These are phyloP conservation scores for Rhopalosiphum nymphaeae DNA, from an alignment of 2,888 invertebrate genomes.

Conservation along the genomic window DNA sequence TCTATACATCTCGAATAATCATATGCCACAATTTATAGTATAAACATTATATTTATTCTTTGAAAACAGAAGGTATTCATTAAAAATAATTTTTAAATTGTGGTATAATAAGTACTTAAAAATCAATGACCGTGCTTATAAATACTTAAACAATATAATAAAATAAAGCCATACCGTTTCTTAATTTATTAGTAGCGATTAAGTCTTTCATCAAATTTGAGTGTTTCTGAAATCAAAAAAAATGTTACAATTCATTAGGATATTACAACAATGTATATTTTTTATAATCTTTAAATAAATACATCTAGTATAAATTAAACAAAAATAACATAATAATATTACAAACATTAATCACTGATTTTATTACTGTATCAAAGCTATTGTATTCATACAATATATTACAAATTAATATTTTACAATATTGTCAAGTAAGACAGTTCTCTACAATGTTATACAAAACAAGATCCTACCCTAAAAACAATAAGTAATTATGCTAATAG, in stretches of 20 bases:
- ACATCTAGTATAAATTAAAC: background rate
- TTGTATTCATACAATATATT: background rate
- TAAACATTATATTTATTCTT: background rate
- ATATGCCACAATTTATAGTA: background rate
- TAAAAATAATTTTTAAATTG: background rate
- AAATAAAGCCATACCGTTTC: constrained; percentile 74
- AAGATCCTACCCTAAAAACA: background rate
- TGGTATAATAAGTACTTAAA: background rate
- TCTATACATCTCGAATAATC: background rate
- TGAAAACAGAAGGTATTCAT: background rate
- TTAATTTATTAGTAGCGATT: constrained; percentile 77
- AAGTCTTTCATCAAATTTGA: constrained; percentile 83
- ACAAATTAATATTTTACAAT: background rate
- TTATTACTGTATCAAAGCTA: background rate
- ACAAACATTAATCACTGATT: background rate
- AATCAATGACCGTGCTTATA: background rate
- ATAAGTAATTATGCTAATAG: background rate
- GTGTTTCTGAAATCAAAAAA: constrained; percentile 76
- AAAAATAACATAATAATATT: background rate
- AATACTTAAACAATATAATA: constrained; percentile 8
- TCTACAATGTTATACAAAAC: background rate
- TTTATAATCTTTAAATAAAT: background rate
- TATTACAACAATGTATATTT: background rate
- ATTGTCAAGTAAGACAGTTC: background rate
- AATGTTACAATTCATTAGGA: background rate